A percentile compares a stretch with the other conserved stretches of the same genome.
phyloP scores from a whole-genome alignment of 2,888 invertebrate species.

The Oscheius onirici region DNA sequence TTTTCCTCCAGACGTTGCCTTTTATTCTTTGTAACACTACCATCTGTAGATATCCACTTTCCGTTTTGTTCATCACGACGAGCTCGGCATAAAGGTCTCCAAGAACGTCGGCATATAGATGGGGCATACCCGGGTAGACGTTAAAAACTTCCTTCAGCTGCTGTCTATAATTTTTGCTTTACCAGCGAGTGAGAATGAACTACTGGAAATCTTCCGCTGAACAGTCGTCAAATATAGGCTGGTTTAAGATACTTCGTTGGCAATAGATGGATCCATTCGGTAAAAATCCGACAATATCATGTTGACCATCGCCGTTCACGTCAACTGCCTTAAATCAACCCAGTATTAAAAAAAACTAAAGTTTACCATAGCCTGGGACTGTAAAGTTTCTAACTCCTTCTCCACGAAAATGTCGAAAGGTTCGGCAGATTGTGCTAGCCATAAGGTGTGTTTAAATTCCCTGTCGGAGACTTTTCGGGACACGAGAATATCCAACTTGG shows the following conservation, averaged over 20 bases:
- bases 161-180: neutral
- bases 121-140: constrained; percentile 47
- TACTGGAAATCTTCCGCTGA: neutral
- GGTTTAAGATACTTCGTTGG: neutral
- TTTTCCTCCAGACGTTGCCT: constrained; percentile 15
- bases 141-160: neutral
- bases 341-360: neutral
- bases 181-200: neutral
- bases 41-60: constrained; percentile 40
- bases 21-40: constrained; percentile 35
- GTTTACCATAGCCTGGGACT: constrained; percentile 31
- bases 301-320: constrained; percentile 63
- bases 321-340: constrained; percentile 55
- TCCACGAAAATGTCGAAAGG: neutral
- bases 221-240: constrained; percentile 30
- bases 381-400: neutral
- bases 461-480: constrained; percentile 21
- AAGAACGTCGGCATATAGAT: constrained; percentile 49
- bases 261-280: constrained; percentile 48
- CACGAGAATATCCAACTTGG: constrained; percentile 60
- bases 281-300: constrained; percentile 66
- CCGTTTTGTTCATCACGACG: constrained; percentile 51
- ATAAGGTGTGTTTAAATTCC: constrained; percentile 16
- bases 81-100: constrained; percentile 64
- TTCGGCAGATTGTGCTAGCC: neutral